These are phyloP conservation scores for Eudiplozoon nipponicum DNA, from an alignment of 2,888 invertebrate species.

Conservation along the genomic window DNA sequence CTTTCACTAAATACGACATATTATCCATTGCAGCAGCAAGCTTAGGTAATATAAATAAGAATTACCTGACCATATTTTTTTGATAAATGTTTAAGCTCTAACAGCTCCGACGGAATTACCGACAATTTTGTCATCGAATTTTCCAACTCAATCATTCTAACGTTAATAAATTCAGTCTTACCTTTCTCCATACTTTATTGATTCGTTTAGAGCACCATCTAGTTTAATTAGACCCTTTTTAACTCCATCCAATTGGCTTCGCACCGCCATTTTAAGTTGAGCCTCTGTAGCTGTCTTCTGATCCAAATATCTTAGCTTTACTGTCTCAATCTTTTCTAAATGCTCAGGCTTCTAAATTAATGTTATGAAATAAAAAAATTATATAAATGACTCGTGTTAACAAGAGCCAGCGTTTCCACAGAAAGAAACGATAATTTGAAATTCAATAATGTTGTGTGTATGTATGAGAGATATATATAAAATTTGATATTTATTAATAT, in stretches of 20 bases:
- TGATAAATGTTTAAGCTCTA: neutral
- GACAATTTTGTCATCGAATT: neutral
- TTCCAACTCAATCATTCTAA: neutral
- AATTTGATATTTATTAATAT: too few species aligned
- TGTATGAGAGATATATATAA: too few species aligned
- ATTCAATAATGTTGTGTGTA: too few species aligned
- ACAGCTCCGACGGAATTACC: neutral
- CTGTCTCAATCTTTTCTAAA: constrained; percentile 8
- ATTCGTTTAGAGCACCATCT: constrained; percentile 6
- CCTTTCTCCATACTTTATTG: neutral
- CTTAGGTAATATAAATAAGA: neutral
- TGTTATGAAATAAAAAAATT: too few species aligned
- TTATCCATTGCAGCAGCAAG: constrained; percentile 13
- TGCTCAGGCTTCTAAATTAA: constrained; percentile 11
- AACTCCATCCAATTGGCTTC: constrained; percentile 13
- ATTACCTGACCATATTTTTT: constrained; percentile 6
- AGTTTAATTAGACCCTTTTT: constrained; percentile 8
- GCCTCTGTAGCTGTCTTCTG: constrained; percentile 12
- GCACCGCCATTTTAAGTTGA: constrained; percentile 13
- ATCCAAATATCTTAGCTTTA: neutral
- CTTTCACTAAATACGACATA: constrained; percentile 10
- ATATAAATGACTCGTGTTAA: too few species aligned
- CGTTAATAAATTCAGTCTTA: too few species aligned
- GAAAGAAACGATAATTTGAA: too few species aligned
- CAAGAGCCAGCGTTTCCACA: too few species aligned